Evolutionary conservation across 1,140 invertebrate genomes (phyloP), one percentile per base, ranked within the genome.

Genomic region (Brachystomella parvula): DNA sequence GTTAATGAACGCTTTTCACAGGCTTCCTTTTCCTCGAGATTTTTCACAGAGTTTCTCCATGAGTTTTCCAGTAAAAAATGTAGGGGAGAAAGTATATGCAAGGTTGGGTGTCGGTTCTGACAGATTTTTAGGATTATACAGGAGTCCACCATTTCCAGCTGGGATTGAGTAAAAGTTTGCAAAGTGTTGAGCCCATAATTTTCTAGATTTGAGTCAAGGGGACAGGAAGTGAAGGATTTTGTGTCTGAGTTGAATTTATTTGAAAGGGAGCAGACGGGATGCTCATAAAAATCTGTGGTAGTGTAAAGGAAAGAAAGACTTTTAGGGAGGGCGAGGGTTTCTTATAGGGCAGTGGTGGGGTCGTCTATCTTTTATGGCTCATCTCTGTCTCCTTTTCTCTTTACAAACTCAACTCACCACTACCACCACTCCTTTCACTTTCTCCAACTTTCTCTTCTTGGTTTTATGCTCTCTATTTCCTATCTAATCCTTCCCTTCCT

Each of bases 341-440:
- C 9, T 53, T 44, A n/a, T 44, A 12, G n/a, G 39, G n/a, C n/a
- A 9, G 39, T 44, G 9, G n/a, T n/a, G n/a, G n/a, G 49, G 49
- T 24, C 9, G 49, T 53, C 24, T 53, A 24, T 53, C 49, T 53
- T 53, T 53, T 53, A 53, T 53, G 9, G 49, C 49, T 53, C 49
- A 53, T 53, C 49, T 9, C 9, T 53, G 49, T 15, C 49, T 24
- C 12, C 49, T 53, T 53, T 53, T 53, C 24, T 26, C 49, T 19
- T 53, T 9, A 17, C 49, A 24, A 19, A 9, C 49, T 24, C n/a
- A n/a, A n/a, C n/a, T n/a, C n/a, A n/a, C 24, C 49, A 19, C n/a
- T n/a, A 44, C 9, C 9, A 44, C 9, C 39, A 44, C 39, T 44
- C 9, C 39, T 44, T 44, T 44, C 39, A 12, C 39, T 12, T n/a